These are phyloP conservation scores for Pantala flavescens DNA, from an alignment of 1,140 invertebrate species.

Conservation along the genomic window DNA sequence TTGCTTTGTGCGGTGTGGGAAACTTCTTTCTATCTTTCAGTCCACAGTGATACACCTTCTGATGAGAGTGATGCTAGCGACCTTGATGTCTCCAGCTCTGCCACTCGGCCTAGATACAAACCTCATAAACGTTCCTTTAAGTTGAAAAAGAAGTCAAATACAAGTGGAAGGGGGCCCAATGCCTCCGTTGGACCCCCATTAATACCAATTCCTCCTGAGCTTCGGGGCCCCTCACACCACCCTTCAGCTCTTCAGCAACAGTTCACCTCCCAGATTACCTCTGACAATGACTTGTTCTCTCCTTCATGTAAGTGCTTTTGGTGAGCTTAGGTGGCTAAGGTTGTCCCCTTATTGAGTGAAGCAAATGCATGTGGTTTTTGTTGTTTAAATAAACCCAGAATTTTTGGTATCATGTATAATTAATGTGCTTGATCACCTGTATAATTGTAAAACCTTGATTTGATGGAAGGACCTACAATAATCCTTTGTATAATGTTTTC, in stretches of 20 bases:
- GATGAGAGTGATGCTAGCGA: conserved; percentile 43
- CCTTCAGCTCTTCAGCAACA: conserved; percentile 22
- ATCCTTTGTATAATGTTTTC: too few relatives aligned
- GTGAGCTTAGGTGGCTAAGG: too few relatives aligned
- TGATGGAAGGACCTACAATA: too few relatives aligned
- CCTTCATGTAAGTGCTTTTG: conserved; percentile 26
- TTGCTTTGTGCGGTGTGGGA: neutral
- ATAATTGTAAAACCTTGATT: too few relatives aligned
- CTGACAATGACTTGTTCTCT: conserved; percentile 28
- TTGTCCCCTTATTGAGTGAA: too few relatives aligned
- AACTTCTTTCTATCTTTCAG: conserved; percentile 17
- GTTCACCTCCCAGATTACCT: conserved; percentile 24
- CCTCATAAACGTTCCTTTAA: conserved; percentile 33
- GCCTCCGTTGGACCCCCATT: conserved; percentile 15
- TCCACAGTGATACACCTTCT: conserved; percentile 35
- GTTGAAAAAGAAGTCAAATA: conserved; percentile 31
- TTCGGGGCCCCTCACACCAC: conserved; percentile 28
- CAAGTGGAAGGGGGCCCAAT: conserved; percentile 14
- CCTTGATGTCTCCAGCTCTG: conserved; percentile 30
- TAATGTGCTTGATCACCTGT: too few relatives aligned
- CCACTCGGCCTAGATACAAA: conserved; percentile 25
- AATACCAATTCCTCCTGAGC: conserved; percentile 28
- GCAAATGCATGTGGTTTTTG: too few relatives aligned
- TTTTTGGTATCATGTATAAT: too few relatives aligned
- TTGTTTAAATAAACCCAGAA: too few relatives aligned